These are phyloP conservation scores for Sternotherus odoratus DNA, from an alignment of 2,797 vertebrate species.

Conservation along the genomic window DNA sequence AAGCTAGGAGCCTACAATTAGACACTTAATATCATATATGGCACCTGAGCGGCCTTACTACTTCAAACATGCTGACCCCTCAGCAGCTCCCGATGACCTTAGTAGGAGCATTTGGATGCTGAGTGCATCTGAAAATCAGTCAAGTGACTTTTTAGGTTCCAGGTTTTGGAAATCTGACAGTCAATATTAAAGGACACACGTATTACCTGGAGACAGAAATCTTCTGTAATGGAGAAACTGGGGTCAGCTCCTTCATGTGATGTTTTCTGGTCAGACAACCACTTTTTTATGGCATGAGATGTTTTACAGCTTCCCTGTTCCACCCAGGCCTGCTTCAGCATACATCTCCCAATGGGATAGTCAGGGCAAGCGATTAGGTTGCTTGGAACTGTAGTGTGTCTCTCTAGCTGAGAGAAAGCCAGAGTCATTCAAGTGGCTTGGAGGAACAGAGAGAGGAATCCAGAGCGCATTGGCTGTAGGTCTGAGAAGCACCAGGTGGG, in stretches of 20 bases:
- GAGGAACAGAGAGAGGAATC: neutral
- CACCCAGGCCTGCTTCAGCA: neutral
- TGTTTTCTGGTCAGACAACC: neutral
- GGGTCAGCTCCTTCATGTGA: neutral
- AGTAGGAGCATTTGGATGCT: neutral
- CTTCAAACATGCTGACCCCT: neutral
- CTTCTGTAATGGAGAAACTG: neutral
- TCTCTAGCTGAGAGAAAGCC: accelerated
- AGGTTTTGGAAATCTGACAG: neutral
- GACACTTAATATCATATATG: neutral
- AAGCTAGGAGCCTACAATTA: neutral
- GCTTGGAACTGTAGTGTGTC: neutral
- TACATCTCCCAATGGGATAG: neutral
- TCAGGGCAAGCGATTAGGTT: neutral
- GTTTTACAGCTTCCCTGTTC: neutral
- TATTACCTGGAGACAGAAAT: neutral
- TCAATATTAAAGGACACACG: neutral
- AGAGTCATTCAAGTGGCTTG: neutral
- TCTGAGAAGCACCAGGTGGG: neutral
- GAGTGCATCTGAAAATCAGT: neutral
- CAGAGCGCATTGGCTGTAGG: neutral
- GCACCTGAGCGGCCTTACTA: neutral
- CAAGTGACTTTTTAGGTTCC: neutral
- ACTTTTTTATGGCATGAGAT: neutral
- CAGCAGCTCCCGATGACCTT: neutral